Evolutionary conservation across 1,140 invertebrate genomes (phyloP), one percentile per base, ranked within the genome.

Genomic region (Thaumatotibia leucotreta): DNA sequence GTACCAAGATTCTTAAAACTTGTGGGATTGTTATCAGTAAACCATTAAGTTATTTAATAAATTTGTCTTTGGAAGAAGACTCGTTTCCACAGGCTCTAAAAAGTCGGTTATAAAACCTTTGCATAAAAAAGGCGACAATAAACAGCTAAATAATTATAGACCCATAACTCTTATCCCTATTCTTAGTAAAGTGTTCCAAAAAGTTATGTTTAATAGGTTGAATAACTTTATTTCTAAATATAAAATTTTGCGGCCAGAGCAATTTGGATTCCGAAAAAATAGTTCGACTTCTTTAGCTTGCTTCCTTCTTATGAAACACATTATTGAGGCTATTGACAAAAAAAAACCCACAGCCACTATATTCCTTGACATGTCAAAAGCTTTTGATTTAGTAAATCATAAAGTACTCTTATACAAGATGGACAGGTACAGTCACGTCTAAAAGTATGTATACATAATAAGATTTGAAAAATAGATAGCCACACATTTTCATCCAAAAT

Each of bases 351-450:
- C 49, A 3, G 29, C 39, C 5, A 54, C 45, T 6, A 22, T 69
- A 29, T 65, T 33, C 62, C 39, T 69, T 22, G 63, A 69, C 24
- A 65, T 69, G 64, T 49, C 33, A 6, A 69, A 69, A 62, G 67
- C 67, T 4, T 69, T 69, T 20, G 67, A 68, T 58, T 58, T 29
- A 29, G 67, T 68, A 9, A 29, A 31, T n/a, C 67, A 68, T 33
- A 31, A 27, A 6, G 11, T 62, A n/a, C 45, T 69, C 14, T 32
- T 69, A 23, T n/a, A 22, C 10, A 69, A 69, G 52, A 24, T 64
- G 32, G 52, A 69, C 9, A 49, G 33, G 17, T 65, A 69, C 32
- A 54, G 67, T 8, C n/a, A n/a, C n/a, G n/a, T n/a, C n/a, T n/a
- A n/a, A n/a, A n/a, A n/a, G n/a, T n/a, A n/a, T n/a, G n/a, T n/a